Evolutionary conservation across 2,888 invertebrate species (phyloP).

Genomic region (Dastarcus helophoroides): DNA sequence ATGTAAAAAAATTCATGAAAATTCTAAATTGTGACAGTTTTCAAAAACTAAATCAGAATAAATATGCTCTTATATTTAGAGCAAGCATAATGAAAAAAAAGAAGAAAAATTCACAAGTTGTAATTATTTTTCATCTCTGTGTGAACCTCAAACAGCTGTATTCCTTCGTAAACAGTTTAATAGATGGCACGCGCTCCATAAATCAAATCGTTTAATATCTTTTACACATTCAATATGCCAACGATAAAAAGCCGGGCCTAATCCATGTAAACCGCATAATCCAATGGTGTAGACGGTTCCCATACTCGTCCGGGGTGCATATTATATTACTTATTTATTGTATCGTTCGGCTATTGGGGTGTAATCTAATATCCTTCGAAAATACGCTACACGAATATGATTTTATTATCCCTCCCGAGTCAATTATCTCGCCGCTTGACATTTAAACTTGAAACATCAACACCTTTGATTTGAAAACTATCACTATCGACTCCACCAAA

Average conservation of each 20-base stretch:
- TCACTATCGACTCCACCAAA: no score
- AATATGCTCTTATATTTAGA: no score
- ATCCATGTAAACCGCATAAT: conserved; percentile 36
- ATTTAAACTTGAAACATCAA: no score
- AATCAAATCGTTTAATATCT: conserved; percentile 35
- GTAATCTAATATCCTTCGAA: conserved; percentile 33
- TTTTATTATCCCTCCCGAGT: conserved; percentile 10
- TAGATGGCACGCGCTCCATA: conserved; percentile 31
- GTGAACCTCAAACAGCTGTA: conserved; percentile 35
- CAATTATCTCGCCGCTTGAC: no score
- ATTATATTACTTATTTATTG: conserved; percentile 36
- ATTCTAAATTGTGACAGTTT: no score
- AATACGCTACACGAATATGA: conserved; percentile 26
- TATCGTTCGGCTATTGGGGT: conserved; percentile 29
- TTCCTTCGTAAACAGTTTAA: conserved; percentile 33
- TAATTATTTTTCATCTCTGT: no score
- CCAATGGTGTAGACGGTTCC: conserved; percentile 23
- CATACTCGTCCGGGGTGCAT: conserved; percentile 32
- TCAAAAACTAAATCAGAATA: no score
- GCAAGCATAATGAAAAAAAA: no score
- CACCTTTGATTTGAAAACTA: no score
- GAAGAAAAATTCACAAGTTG: no score
- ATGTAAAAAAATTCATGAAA: no score
- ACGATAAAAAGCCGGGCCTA: conserved; percentile 33
- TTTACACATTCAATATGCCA: conserved; percentile 36